Evolutionary conservation across 2,113 vertebrate species (phyloP), one percentile per base, ranked within the genome.

Genomic region (Trinectes maculatus): DNA sequence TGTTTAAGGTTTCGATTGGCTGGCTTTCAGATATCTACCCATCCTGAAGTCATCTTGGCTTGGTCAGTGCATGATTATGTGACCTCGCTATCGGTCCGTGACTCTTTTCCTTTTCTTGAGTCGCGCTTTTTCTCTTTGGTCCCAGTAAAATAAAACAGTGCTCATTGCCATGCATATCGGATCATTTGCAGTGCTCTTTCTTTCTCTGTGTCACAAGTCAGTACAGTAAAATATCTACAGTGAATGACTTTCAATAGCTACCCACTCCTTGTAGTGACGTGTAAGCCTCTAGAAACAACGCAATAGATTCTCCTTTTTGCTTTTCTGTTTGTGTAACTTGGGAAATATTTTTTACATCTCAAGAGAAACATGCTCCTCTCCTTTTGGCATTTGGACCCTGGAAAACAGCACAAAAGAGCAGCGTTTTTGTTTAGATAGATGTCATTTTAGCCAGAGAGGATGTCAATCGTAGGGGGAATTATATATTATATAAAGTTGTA

Each of bases 401-500:
- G 82, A 72, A 54, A 86, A 84, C 76, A 76, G 86, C 85, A 85
- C 81, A 85, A 82, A 87, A 86, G 67, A 87, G 80, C 78, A 86
- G 81, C 80, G 84, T 89, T 90, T 70, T 67, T 86, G 87, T 91
- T 88, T 90, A 77, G 61, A 79, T 85, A 85, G 56, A 87, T 80
- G 74, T 87, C 78, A 86, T 85, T 89, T 89, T 89, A 87, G 89
- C 72, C 84, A 88, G 82, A 89, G 85, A 88, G 88, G 85, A 89
- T 91, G 87, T 91, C 91, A 89, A 91, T 92, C 87, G 90, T 85
- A 90, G 77, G 90, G 87, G 88, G 79, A 89, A 85, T 91, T 93
- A 89, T 93, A 93, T 93, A 93, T 92, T 92, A 91, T 93, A 92
- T 92, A 92, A 91, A 91, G 87, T 85, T 91, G 88, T 93, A 91